phyloP scores from a whole-genome alignment of 2,888 invertebrate species.

The Plagodis pulveraria region DNA sequence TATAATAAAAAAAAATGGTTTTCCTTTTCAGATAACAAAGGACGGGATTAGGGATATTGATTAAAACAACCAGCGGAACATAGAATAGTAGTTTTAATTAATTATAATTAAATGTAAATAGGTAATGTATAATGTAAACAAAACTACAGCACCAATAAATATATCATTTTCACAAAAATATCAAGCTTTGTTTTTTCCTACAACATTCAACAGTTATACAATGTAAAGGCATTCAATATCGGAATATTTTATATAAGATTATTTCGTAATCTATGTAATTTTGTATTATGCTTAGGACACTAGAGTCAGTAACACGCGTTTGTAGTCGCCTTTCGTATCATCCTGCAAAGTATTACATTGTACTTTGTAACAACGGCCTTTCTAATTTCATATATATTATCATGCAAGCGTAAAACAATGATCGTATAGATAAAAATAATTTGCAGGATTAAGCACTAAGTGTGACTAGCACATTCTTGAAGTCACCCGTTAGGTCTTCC shows the following conservation, averaged over 20 bases:
- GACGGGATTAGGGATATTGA: constrained; percentile 77
- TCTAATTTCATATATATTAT: constrained; percentile 49
- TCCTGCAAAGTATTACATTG: constrained; percentile 85
- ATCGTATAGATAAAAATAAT: constrained; percentile 60
- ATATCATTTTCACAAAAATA: constrained; percentile 82
- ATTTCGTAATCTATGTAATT: constrained; percentile 43
- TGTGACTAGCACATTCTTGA: constrained; percentile 87
- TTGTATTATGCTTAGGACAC: constrained; percentile 70
- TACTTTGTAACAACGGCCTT: constrained; percentile 56
- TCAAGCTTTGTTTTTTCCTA: constrained; percentile 68
- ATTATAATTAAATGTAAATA: constrained; percentile 70
- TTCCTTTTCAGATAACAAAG: constrained; percentile 72
- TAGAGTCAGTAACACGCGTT: constrained; percentile 86
- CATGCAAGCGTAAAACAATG: constrained; percentile 56
- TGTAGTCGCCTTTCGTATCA: constrained; percentile 89
- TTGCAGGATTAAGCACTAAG: constrained; percentile 81
- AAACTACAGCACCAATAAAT: constrained; percentile 85
- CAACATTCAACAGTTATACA: constrained; percentile 75
- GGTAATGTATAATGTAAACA: constrained; percentile 78
- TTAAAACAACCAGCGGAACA: constrained; percentile 63
- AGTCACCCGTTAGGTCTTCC: constrained; percentile 89
- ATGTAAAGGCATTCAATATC: constrained; percentile 73
- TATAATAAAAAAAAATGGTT: constrained; percentile 2
- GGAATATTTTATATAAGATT: constrained; percentile 56
- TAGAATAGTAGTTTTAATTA: constrained; percentile 55